Evolutionary conservation across 92 coral and sea anemone species (phyloP).

Genomic region (Metridium senile): DNA sequence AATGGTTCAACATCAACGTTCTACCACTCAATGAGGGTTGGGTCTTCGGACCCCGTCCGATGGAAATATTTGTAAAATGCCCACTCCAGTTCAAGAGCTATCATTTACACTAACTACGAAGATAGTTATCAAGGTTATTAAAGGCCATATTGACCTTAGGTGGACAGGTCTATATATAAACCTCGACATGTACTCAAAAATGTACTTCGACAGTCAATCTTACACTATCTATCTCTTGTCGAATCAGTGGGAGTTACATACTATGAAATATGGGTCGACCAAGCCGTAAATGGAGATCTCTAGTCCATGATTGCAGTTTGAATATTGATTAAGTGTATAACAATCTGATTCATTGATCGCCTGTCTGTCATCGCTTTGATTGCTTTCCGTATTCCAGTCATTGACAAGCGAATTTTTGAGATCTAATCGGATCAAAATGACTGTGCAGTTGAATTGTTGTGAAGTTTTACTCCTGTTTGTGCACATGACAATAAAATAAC

Average conservation of each 20-base stretch:
- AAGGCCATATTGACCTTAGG: constrained; percentile 26
- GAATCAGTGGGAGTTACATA: too few relatives aligned
- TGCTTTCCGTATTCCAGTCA: not conserved
- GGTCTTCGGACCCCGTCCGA: too few relatives aligned
- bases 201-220: not conserved
- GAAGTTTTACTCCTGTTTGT: too few relatives aligned
- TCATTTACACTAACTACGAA: not conserved
- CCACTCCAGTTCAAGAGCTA: constrained; percentile 19
- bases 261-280: too few relatives aligned
- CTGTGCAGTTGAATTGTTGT: too few relatives aligned
- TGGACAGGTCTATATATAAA: not conserved
- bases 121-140: constrained; percentile 8
- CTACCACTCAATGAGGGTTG: too few relatives aligned
- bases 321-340: not conserved
- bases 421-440: too few relatives aligned
- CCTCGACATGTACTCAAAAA: not conserved
- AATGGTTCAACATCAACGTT: too few relatives aligned
- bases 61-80: not conserved
- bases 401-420: not conserved
- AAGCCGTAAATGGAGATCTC: constrained; percentile 14
- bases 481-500: too few relatives aligned
- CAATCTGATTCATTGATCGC: not conserved
- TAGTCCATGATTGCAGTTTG: not conserved
- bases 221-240: not conserved
- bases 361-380: not conserved